phyloP scores from a whole-genome alignment of 2,113 vertebrate species.

The Okapia johnstoni region DNA sequence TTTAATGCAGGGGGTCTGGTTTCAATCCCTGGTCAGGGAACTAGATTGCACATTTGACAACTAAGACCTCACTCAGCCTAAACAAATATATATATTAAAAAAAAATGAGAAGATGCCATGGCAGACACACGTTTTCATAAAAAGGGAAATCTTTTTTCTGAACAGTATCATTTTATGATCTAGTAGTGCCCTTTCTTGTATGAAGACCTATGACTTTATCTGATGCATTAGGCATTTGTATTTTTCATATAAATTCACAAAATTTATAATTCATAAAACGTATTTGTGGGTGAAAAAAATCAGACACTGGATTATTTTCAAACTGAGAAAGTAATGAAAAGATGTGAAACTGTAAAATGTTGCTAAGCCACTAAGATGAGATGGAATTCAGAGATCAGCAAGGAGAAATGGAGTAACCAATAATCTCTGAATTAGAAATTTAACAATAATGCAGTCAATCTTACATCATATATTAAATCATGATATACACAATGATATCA shows the following conservation, averaged over 20 bases:
- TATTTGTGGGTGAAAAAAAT: neutral
- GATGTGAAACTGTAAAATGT: neutral
- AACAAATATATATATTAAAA: neutral
- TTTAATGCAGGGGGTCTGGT: neutral
- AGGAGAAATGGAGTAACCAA: neutral
- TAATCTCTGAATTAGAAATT: neutral
- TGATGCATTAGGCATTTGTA: neutral
- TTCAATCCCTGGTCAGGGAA: neutral
- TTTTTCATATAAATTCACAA: neutral
- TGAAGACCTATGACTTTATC: neutral
- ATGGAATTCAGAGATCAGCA: neutral
- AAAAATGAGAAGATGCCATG: neutral
- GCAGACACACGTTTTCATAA: neutral
- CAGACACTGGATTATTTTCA: neutral
- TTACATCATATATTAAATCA: neutral
- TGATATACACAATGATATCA: neutral
- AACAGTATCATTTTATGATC: neutral
- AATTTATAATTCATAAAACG: neutral
- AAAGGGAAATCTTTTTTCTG: neutral
- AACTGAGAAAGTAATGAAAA: neutral
- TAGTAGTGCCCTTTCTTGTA: neutral
- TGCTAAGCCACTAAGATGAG: neutral
- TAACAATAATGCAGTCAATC: neutral
- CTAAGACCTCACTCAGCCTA: neutral
- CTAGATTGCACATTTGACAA: accelerated